A percentile compares a stretch with the other conserved stretches of the same genome.
phyloP scores from a whole-genome alignment of 2,888 invertebrate species.

The Cosmorhoe ocellata region DNA sequence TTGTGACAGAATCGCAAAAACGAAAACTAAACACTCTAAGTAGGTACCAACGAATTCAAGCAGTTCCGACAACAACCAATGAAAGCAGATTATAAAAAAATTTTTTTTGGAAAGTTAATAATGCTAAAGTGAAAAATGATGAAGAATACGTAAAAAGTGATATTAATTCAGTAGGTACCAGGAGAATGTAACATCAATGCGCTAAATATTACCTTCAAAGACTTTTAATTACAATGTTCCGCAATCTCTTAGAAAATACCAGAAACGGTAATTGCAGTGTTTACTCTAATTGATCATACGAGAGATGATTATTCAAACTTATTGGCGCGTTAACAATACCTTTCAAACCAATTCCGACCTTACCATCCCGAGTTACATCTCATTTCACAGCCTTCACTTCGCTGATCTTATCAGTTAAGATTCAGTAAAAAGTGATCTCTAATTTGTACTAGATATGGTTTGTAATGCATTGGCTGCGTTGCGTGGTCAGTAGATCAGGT shows the following conservation, averaged over 20 bases:
- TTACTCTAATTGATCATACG: constrained; percentile 38
- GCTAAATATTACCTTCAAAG: constrained; percentile 25
- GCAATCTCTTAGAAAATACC: constrained; percentile 29
- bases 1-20: no score
- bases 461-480: constrained; percentile 13
- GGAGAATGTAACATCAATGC: constrained; percentile 20
- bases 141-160: not conserved
- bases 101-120: no score
- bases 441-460: constrained; percentile 21
- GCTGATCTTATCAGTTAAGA: constrained; percentile 11
- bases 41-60: no score
- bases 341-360: constrained; percentile 14
- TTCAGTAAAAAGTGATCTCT: constrained; percentile 23
- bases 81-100: no score
- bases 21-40: no score
- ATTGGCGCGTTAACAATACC: constrained; percentile 32
- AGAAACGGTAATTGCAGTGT: constrained; percentile 35
- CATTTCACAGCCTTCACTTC: constrained; percentile 7
- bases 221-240: constrained; percentile 29
- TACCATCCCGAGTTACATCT: constrained; percentile 17
- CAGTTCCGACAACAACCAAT: no score
- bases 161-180: constrained; percentile 15
- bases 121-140: no score
- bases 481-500: constrained; percentile 53
- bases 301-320: constrained; percentile 29